These are phyloP conservation scores for Irena cyanogastra DNA, from an alignment of 2,113 vertebrate species.

Conservation along the genomic window DNA sequence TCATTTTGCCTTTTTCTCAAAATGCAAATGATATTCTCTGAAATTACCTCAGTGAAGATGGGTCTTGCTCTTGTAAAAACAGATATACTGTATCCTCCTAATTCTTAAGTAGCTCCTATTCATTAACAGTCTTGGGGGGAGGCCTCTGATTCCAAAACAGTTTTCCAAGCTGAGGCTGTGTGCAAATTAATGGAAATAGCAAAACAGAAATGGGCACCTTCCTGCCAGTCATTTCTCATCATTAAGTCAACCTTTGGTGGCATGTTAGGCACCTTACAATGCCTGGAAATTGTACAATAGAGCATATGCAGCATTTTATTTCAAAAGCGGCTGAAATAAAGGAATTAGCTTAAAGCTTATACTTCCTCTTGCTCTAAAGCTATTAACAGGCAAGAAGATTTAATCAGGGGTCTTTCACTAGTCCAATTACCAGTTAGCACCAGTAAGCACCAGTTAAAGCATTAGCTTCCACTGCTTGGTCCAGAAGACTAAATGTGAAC, in stretches of 20 bases:
- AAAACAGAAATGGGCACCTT: background rate
- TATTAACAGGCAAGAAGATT: background rate
- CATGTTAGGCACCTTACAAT: background rate
- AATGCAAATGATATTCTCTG: background rate
- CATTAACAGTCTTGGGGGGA: background rate
- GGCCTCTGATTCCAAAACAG: background rate
- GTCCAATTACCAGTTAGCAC: background rate
- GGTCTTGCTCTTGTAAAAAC: background rate
- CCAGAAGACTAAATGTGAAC: background rate
- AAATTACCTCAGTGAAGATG: background rate
- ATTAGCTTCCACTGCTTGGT: background rate
- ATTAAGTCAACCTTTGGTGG: background rate
- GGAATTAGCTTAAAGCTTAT: background rate
- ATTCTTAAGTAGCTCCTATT: background rate
- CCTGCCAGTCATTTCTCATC: background rate
- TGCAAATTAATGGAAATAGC: background rate
- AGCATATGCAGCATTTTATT: background rate
- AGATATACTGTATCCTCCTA: background rate
- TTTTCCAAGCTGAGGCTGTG: background rate
- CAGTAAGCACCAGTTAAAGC: background rate
- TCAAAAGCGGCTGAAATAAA: background rate
- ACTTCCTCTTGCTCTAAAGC: background rate
- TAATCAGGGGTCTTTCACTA: background rate
- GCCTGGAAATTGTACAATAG: background rate
- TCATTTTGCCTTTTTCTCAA: background rate